Percentiles rank a stretch among this genome's conserved stretches.
Evolutionary conservation across 2,113 vertebrate genomes (phyloP).

Genomic region (Hippocampus abdominalis): DNA sequence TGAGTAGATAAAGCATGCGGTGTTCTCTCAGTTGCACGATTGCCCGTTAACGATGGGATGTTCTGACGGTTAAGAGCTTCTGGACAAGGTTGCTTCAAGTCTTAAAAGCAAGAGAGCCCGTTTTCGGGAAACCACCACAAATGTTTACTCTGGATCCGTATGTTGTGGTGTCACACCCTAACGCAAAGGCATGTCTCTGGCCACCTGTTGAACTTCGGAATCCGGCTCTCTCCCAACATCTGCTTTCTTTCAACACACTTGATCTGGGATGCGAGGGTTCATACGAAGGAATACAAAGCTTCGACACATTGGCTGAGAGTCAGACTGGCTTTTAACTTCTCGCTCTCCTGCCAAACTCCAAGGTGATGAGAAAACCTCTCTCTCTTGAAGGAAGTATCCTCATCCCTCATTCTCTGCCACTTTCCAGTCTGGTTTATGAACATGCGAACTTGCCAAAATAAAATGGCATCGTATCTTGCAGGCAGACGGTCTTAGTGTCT

Average conservation of each 20-base stretch:
- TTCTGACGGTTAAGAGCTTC: not conserved
- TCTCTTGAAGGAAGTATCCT: constrained; percentile 3
- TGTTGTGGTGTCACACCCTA: constrained; percentile 56
- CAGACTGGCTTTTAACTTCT: constrained; percentile 4
- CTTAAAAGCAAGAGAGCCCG: constrained; percentile 14
- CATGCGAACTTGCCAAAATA: not conserved
- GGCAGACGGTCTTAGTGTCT: not conserved
- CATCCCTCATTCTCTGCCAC: not conserved
- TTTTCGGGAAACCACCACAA: constrained; percentile 40
- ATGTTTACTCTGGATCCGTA: constrained; percentile 44
- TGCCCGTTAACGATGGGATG: constrained; percentile 2
- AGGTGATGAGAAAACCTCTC: constrained; percentile 10
- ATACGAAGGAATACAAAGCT: constrained; percentile 10
- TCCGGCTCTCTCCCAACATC: constrained; percentile 29
- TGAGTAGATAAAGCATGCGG: not conserved
- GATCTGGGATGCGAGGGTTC: constrained; percentile 26
- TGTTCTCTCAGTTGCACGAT: not conserved
- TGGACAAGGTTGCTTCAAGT: not conserved
- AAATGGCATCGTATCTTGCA: not conserved
- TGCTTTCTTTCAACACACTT: constrained; percentile 26
- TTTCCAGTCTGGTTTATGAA: not conserved
- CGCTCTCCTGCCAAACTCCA: constrained; percentile 2
- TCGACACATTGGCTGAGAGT: constrained; percentile 12
- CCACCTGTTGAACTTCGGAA: constrained; percentile 34
- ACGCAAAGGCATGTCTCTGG: constrained; percentile 33